phyloP scores from a whole-genome alignment of 2,113 vertebrate genomes.

The Ptilorrhoa leucosticta region DNA sequence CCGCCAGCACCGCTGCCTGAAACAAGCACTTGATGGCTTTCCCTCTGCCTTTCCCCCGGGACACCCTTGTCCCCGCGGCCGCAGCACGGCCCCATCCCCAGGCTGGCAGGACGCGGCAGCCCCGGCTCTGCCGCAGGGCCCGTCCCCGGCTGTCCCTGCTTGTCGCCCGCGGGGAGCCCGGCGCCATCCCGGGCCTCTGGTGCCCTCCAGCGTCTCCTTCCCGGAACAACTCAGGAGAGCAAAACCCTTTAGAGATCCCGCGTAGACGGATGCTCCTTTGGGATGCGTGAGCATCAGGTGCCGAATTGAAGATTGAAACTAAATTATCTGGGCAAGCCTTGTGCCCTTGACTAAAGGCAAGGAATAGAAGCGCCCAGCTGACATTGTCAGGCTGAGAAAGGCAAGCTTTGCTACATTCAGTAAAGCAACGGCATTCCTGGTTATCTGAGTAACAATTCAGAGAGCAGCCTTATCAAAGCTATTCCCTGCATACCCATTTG shows the following conservation, averaged over 20 bases:
- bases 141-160: rapidly evolving
- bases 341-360: not conserved
- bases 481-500: not conserved
- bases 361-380: not conserved
- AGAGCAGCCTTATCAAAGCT: not conserved
- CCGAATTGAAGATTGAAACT: not conserved
- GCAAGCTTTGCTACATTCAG: rapidly evolving
- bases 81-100: not conserved
- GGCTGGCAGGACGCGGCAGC: rapidly evolving
- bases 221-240: not conserved
- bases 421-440: rapidly evolving
- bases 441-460: not conserved
- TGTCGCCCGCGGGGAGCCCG: not conserved
- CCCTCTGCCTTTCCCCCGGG: not conserved
- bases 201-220: slow-evolving; percentile 38
- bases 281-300: not conserved
- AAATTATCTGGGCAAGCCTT: not conserved
- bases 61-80: not conserved
- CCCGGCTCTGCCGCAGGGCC: not conserved
- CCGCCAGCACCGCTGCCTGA: not conserved
- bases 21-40: not conserved
- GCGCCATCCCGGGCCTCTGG: not conserved
- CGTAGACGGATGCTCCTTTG: rapidly evolving
- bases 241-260: not conserved
- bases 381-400: not conserved